A percentile compares a stretch with the other conserved stretches of the same genome.
Conservation (phyloP, 2,888 invertebrate genomes). For the Macrophya annulata region DNA sequence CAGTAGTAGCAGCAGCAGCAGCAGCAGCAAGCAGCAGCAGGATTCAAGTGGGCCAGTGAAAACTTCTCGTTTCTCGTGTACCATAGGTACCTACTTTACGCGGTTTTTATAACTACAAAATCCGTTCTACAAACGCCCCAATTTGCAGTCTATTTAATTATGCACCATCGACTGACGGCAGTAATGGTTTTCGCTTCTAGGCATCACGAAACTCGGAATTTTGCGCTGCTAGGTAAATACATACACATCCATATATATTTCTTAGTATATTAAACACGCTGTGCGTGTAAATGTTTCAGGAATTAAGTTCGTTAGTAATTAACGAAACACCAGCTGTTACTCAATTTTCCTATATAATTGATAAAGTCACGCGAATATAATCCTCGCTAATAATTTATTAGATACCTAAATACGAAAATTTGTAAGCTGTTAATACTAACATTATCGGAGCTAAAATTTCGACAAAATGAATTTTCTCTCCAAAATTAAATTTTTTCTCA, state of each 20-base stretch:
- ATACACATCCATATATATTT: too few relatives aligned
- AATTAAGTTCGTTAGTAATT: not conserved
- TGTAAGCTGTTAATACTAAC: too few relatives aligned
- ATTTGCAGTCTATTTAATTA: slow-evolving; percentile 20
- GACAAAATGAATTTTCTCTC: not conserved
- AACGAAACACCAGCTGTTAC: not conserved
- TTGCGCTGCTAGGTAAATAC: not conserved
- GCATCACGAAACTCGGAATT: not conserved
- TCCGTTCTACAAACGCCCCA: not conserved
- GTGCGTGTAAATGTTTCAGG: not conserved
- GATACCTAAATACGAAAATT: too few relatives aligned
- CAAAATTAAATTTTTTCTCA: not conserved
- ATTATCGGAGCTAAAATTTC: not conserved
- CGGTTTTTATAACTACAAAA: not conserved
- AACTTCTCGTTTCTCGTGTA: not conserved
- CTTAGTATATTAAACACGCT: not conserved
- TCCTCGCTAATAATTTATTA: not conserved
- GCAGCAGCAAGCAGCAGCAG: slow-evolving; percentile 3
- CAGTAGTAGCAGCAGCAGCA: not conserved
- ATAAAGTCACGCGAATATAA: not conserved
- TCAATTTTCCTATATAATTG: not conserved
- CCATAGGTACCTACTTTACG: not conserved
- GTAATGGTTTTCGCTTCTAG: not conserved
- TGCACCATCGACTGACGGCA: not conserved
- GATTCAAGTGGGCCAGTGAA: not conserved